Evolutionary conservation across 2,797 vertebrate species (phyloP), one percentile per base, ranked within the genome.

Genomic region (Balearica regulorum): DNA sequence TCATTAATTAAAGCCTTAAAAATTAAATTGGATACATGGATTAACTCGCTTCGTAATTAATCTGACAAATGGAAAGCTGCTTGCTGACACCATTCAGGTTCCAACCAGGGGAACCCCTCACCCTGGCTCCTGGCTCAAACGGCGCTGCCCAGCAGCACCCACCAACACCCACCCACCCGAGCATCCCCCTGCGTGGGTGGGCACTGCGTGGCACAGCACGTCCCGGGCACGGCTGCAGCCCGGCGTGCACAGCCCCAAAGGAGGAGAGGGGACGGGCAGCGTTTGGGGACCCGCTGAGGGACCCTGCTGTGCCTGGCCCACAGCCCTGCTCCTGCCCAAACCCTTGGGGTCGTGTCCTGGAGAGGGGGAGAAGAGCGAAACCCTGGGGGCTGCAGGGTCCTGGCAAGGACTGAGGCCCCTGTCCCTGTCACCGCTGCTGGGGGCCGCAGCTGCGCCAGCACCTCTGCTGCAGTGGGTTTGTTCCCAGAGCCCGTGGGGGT

Each of bases 1-100:
- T 95, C 78, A 19, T 83, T 94, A 83, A 90, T 90, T 68, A 87
- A 83, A 95, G 86, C 49, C 71, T 90, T 87, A 58, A 24, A 57
- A 62, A 62, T 70, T 73, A 68, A 89, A 93, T 92, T 6, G 21
- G 81, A 78, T 89, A 78, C 95, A 87, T 1, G 75, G 83, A 94
- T 96, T 85, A 80, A 93, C 85, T 64, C 16, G 6, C 55, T 49
- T 25, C 1, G 0, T 44, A 60, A 73, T 87, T 83, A 91, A 72
- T 29, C 5, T 33, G 70, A 70, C 83, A 84, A 86, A 62, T 2
- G 22, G 75, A 33, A 58, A 76, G 85, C 92, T 55, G 89, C 80
- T 69, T 4, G 2, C 46, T 73, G 89, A 35, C 87, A 51, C n/a
- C 18, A 1, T 9, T 25, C 65, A 7, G 81, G 66, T 15, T 83